Evolutionary conservation across 2,888 invertebrate genomes (phyloP), one percentile per base, ranked within the genome.

Genomic region (Spilarctia lutea): DNA sequence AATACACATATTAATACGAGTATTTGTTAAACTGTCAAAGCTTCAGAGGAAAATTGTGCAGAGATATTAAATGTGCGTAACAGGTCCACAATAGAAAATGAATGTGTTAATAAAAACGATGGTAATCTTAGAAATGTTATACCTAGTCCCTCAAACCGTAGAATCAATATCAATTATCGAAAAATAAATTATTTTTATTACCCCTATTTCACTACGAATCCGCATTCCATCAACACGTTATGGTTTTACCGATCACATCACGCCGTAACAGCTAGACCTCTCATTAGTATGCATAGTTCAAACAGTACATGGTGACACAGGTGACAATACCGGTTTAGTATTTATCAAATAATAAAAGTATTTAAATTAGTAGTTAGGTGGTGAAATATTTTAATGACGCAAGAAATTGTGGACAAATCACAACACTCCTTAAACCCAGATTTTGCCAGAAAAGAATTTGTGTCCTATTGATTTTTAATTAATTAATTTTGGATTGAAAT

Each of bases 221-320:
- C 88, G 88, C 88, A 88, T 88, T 88, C 88, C 83, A 82, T 65
- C 72, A 35, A 68, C 74, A 73, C 71, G 82, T 73, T 72, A 81
- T 81, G 84, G 84, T 83, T 83, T 85, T 82, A 79, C 80, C 82
- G 39, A 76, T 78, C 71, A 78, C 71, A 75, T 74, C 72, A 73
- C 2, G 73, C 20, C 69, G 48, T 77, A 65, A 71, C 35, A 68
- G 71, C 69, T 73, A 74, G 66, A 71, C 71, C 73, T 27, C 75
- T 75, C 74, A 79, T 79, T 73, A 79, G 71, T 83, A 86, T 83
- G 81, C 81, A 83, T 79, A 82, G 75, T 82, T 84, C 81, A 87
- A 30, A 80, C 79, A 71, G 67, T 48, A 65, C 78, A 79, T 77
- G 65, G 76, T 79, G 71, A 78, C 73, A 77, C 75, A 79, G 78